Conservation (phyloP, 2,888 invertebrate genomes). For the Ochlodes sylvanus region DNA sequence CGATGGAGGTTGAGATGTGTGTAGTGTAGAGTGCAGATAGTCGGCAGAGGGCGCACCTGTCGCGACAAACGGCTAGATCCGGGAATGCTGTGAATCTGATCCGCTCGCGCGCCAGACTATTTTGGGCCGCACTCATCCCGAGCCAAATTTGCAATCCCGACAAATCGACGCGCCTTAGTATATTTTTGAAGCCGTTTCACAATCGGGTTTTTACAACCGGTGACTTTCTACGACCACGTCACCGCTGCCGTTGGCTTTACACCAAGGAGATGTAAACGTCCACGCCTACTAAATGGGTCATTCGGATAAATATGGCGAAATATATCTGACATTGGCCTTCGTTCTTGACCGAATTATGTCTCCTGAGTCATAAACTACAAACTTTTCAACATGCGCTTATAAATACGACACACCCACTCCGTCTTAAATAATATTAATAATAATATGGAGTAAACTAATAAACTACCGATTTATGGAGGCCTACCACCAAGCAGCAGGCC, state of each 20-base stretch:
- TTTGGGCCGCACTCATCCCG: constrained; percentile 73
- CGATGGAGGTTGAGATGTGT: constrained; percentile 22
- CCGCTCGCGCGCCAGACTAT: constrained; percentile 71
- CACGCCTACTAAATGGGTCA: constrained; percentile 44
- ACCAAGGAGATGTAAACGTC: constrained; percentile 37
- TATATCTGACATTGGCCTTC: constrained; percentile 78
- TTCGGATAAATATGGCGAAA: constrained; percentile 54
- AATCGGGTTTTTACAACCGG: constrained; percentile 59
- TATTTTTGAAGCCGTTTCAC: constrained; percentile 81
- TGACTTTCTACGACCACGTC: constrained; percentile 43
- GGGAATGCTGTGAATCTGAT: constrained; percentile 81
- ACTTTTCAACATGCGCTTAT: constrained; percentile 13
- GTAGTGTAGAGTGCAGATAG: constrained; percentile 36
- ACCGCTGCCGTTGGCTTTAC: constrained; percentile 39
- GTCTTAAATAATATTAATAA: background rate
- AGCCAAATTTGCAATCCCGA: constrained; percentile 83
- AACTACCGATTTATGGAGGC: background rate
- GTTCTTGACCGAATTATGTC: constrained; percentile 60
- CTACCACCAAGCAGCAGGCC: background rate
- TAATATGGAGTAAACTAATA: background rate
- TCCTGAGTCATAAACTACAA: constrained; percentile 26
- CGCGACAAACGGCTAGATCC: constrained; percentile 60
- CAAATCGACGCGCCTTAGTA: constrained; percentile 76
- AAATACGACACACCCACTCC: constrained; percentile 21
- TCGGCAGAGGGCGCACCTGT: constrained; percentile 53